Conservation (phyloP, 2,113 vertebrate genomes). For the Eulemur macaco region DNA sequence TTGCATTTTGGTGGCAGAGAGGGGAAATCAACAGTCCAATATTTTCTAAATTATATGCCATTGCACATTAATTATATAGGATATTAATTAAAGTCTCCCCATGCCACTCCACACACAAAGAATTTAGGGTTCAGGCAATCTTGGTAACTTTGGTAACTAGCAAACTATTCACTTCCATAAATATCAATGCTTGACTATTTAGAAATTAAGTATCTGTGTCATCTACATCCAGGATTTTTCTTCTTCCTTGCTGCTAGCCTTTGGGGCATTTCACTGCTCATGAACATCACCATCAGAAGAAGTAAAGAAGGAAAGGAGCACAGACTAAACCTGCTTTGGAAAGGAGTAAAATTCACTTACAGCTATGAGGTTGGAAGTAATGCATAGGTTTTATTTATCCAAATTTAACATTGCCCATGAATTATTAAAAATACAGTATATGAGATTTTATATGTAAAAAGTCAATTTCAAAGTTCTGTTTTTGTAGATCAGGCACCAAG, state of each 20-base stretch:
- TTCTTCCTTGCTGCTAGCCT: background rate
- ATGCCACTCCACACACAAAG: background rate
- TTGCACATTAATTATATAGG: background rate
- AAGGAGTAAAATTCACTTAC: background rate
- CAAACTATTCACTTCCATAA: background rate
- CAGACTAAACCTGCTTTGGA: background rate
- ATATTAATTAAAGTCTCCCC: background rate
- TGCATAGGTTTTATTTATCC: conserved; percentile 19
- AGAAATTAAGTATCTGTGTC: conserved; percentile 1
- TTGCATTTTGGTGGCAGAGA: background rate
- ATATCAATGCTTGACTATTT: background rate
- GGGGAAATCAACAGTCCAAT: background rate
- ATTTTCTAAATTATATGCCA: background rate
- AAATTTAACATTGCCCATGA: conserved; percentile 12
- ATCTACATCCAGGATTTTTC: background rate
- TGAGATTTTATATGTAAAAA: conserved; percentile 23
- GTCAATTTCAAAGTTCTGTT: conserved; percentile 15
- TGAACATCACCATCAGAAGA: background rate
- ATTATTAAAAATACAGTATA: conserved; percentile 30
- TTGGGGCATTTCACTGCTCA: background rate
- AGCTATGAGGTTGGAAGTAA: background rate
- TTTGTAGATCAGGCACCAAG: background rate
- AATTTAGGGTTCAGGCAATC: background rate
- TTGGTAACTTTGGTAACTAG: background rate
- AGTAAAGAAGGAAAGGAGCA: background rate